These are phyloP conservation scores for Dicerorhinus sumatrensis DNA, from an alignment of 2,113 vertebrate genomes.

Conservation along the genomic window DNA sequence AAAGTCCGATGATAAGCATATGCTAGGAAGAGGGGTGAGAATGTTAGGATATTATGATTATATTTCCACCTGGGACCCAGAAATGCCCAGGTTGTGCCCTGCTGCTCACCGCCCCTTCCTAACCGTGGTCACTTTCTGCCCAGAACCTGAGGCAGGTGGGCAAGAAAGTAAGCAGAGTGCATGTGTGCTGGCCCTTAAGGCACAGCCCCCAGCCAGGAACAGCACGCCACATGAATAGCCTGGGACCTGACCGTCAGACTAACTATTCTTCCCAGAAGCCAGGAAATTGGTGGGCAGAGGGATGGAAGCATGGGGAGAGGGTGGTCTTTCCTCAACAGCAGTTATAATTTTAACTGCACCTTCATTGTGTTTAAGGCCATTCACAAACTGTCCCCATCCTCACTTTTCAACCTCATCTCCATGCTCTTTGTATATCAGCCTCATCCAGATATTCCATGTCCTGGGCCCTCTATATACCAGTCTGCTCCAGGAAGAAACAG, in stretches of 20 bases:
- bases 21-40: not conserved
- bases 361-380: not conserved
- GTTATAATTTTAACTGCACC: not conserved
- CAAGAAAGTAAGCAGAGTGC: not conserved
- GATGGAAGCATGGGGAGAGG: not conserved
- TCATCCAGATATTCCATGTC: not conserved
- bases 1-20: not conserved
- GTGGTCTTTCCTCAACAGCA: not conserved
- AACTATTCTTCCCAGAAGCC: not conserved
- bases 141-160: rapidly evolving
- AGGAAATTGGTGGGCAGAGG: not conserved
- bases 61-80: not conserved
- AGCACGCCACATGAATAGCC: rapidly evolving
- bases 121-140: not conserved
- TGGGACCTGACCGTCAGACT: too few species aligned
- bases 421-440: not conserved
- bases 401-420: not conserved
- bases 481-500: not conserved
- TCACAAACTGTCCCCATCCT: not conserved
- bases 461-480: not conserved
- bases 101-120: not conserved
- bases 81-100: not conserved
- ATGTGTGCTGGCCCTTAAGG: not conserved
- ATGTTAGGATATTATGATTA: not conserved
- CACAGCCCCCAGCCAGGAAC: rapidly evolving